phyloP scores from a whole-genome alignment of 2,888 invertebrate species.

The Meteorus colon region DNA sequence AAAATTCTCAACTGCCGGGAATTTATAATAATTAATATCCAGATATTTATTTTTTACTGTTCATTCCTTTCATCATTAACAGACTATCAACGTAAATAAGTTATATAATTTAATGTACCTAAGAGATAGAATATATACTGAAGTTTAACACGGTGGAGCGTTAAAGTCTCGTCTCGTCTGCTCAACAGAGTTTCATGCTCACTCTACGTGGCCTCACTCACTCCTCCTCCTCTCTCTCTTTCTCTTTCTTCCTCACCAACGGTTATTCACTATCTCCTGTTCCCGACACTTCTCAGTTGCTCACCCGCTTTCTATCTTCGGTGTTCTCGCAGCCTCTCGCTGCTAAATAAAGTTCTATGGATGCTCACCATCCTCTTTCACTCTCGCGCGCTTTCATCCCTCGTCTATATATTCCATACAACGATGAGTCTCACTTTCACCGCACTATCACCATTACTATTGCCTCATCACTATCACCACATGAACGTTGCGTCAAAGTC shows the following conservation, averaged over 20 bases:
- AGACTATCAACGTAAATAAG: conserved; percentile 1
- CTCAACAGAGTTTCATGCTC: conserved; percentile 17
- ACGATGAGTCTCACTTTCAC: conserved; percentile 3
- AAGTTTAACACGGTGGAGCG: conserved; percentile 12
- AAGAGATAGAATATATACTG: not conserved
- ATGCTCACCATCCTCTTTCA: not conserved
- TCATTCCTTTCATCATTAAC: not conserved
- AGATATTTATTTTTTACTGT: not conserved
- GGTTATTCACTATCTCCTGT: conserved; percentile 6
- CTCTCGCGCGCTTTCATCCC: not conserved
- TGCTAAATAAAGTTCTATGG: conserved; percentile 39
- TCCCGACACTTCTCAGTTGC: conserved; percentile 8
- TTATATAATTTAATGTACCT: conserved; percentile 10
- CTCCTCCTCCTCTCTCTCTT: not conserved
- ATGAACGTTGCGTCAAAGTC: not conserved
- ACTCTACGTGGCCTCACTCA: not conserved
- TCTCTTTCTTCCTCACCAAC: not conserved
- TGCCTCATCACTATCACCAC: not conserved
- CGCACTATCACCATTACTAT: not conserved
- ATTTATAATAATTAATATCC: not conserved
- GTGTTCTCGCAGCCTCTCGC: conserved; percentile 4
- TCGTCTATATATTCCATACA: not conserved
- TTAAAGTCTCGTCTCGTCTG: conserved; percentile 24
- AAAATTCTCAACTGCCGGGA: too few relatives aligned
- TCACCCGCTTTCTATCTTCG: conserved; percentile 15